These are phyloP conservation scores for Cryptus armator DNA, from an alignment of 2,888 invertebrate genomes.

Conservation along the genomic window DNA sequence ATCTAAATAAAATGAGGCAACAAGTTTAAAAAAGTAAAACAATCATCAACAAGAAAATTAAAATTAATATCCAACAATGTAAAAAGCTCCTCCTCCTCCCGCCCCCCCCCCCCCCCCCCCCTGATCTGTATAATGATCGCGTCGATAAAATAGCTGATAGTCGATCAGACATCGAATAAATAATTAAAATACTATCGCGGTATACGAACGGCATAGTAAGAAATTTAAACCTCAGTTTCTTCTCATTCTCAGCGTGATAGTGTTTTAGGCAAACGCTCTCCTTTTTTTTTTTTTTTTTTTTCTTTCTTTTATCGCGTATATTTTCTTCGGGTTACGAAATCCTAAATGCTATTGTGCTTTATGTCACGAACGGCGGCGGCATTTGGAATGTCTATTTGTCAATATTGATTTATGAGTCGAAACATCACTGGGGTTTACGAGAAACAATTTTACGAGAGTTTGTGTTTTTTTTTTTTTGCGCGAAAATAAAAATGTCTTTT, in stretches of 20 bases:
- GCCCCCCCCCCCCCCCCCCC: neutral
- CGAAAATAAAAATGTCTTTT: neutral
- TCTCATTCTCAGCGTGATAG: constrained; percentile 18
- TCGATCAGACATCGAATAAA: constrained; percentile 23
- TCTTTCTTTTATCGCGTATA: neutral
- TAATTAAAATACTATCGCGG: constrained; percentile 50
- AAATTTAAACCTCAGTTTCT: neutral
- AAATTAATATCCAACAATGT: constrained; percentile 21
- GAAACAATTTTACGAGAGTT: neutral
- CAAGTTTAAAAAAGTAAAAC: constrained; percentile 32
- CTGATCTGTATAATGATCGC: constrained; percentile 27
- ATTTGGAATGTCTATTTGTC: constrained; percentile 12
- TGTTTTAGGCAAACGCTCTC: constrained; percentile 20
- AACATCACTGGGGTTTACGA: neutral
- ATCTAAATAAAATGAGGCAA: constrained; percentile 62
- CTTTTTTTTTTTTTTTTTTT: constrained; percentile 2
- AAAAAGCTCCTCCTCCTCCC: neutral
- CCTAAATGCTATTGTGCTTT: constrained; percentile 47
- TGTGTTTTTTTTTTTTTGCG: neutral
- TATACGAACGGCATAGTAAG: constrained; percentile 22
- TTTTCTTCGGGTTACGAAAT: constrained; percentile 6
- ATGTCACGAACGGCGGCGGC: constrained; percentile 24
- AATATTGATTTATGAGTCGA: neutral
- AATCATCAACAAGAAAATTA: constrained; percentile 22
- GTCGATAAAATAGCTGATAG: constrained; percentile 3